phyloP scores from a whole-genome alignment of 2,113 vertebrate genomes.

The Podiceps cristatus region DNA sequence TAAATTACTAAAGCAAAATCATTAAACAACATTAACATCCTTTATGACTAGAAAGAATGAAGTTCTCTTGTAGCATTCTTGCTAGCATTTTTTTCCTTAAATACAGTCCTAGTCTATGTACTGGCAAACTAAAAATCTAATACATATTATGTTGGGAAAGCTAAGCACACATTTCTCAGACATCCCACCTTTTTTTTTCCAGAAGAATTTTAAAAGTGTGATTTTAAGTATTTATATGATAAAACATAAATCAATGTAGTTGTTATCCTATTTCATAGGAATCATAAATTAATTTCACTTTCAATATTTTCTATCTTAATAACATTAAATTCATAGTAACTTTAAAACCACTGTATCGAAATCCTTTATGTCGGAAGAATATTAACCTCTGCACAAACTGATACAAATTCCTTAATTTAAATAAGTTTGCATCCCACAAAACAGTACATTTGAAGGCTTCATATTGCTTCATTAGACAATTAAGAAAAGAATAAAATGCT shows the following conservation, averaged over 20 bases:
- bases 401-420: background rate
- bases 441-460: background rate
- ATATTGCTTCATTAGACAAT: background rate
- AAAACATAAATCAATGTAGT: background rate
- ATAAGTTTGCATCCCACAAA: background rate
- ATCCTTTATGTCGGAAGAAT: background rate
- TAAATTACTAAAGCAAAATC: background rate
- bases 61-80: background rate
- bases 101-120: background rate
- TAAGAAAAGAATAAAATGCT: background rate
- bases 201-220: background rate
- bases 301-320: background rate
- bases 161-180: background rate
- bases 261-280: background rate
- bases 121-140: background rate
- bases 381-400: background rate
- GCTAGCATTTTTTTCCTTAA: background rate
- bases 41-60: background rate
- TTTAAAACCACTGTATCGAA: background rate
- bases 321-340: background rate
- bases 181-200: background rate
- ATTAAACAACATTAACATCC: background rate
- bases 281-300: background rate
- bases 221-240: background rate
- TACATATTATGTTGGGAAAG: background rate